Evolutionary conservation across 1,140 invertebrate species (phyloP).

Genomic region (Danaus melanippus): DNA sequence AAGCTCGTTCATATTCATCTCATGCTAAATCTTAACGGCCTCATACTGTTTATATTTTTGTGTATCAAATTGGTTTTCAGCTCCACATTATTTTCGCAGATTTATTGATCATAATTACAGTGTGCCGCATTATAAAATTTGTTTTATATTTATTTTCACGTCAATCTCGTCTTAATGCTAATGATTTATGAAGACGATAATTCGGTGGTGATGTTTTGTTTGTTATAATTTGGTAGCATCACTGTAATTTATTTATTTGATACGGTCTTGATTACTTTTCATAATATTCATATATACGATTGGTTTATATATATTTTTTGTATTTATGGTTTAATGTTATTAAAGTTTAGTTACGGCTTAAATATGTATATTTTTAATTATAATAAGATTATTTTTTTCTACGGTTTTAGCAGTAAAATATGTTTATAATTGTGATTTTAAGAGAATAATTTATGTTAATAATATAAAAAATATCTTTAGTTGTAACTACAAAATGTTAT

Average conservation of each 20-base stretch:
- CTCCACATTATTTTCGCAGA: slow-evolving; percentile 29
- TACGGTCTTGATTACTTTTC: not conserved
- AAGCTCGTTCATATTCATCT: slow-evolving; percentile 30
- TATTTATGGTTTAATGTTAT: no score
- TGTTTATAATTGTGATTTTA: no score
- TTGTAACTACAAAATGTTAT: no score
- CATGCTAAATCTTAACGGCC: slow-evolving; percentile 26
- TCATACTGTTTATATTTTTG: slow-evolving; percentile 26
- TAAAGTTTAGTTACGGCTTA: no score
- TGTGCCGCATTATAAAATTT: slow-evolving; percentile 24
- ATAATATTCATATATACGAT: no score
- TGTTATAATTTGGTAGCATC: slow-evolving; percentile 11
- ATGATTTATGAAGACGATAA: slow-evolving; percentile 33
- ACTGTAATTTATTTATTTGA: slow-evolving; percentile 4
- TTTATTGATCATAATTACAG: slow-evolving; percentile 55
- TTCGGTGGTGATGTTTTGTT: slow-evolving; percentile 22
- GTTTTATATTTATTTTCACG: slow-evolving; percentile 23
- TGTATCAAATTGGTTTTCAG: slow-evolving; percentile 44
- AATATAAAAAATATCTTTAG: no score
- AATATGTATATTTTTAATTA: no score
- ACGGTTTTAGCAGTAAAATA: no score
- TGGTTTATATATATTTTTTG: no score
- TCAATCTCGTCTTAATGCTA: slow-evolving; percentile 24
- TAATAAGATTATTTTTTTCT: no score
- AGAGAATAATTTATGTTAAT: no score